These are phyloP conservation scores for Drosophila parabipectinata DNA, from an alignment of 1,140 invertebrate species.

Conservation along the genomic window DNA sequence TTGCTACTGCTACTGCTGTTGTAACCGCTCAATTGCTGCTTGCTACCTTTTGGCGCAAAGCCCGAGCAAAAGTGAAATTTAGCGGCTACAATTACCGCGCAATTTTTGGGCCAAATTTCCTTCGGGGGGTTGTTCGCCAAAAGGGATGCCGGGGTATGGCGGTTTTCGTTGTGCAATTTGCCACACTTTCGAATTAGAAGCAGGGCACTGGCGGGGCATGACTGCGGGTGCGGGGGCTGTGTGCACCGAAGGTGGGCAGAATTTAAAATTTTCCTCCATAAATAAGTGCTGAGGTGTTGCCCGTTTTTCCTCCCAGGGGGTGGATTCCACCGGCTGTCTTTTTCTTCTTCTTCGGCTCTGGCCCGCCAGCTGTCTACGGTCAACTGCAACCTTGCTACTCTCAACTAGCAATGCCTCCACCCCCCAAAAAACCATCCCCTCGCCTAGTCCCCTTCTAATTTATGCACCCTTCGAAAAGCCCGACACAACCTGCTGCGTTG, in stretches of 20 bases:
- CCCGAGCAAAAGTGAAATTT: slow-evolving; percentile 77
- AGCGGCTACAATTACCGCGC: slow-evolving; percentile 80
- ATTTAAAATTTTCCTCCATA: slow-evolving; percentile 70
- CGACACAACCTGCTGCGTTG: slow-evolving; percentile 63
- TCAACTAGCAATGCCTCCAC: slow-evolving; percentile 12
- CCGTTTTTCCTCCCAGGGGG: slow-evolving; percentile 40
- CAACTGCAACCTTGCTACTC: slow-evolving; percentile 69
- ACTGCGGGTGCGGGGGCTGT: background rate
- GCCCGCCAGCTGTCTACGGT: slow-evolving; percentile 57
- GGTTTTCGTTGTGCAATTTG: slow-evolving; percentile 57
- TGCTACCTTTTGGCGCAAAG: slow-evolving; percentile 50
- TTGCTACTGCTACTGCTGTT: slow-evolving; percentile 28
- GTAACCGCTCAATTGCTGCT: slow-evolving; percentile 72
- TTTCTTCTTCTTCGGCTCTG: slow-evolving; percentile 7
- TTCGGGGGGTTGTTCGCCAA: slow-evolving; percentile 24
- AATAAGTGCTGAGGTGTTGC: slow-evolving; percentile 76
- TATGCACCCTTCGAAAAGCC: slow-evolving; percentile 71
- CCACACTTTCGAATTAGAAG: slow-evolving; percentile 69
- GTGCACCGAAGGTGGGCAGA: slow-evolving; percentile 50
- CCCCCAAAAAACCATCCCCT: background rate
- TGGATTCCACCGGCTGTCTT: slow-evolving; percentile 24
- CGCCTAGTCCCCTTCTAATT: slow-evolving; percentile 65
- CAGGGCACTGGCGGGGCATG: background rate
- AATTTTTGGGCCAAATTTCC: slow-evolving; percentile 78
- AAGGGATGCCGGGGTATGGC: slow-evolving; percentile 7